Percentiles rank a stretch among this genome's conserved stretches.
These are phyloP conservation scores for Ceratoteleas bidentatus DNA, from an alignment of 1,140 invertebrate genomes.

Conservation along the genomic window DNA sequence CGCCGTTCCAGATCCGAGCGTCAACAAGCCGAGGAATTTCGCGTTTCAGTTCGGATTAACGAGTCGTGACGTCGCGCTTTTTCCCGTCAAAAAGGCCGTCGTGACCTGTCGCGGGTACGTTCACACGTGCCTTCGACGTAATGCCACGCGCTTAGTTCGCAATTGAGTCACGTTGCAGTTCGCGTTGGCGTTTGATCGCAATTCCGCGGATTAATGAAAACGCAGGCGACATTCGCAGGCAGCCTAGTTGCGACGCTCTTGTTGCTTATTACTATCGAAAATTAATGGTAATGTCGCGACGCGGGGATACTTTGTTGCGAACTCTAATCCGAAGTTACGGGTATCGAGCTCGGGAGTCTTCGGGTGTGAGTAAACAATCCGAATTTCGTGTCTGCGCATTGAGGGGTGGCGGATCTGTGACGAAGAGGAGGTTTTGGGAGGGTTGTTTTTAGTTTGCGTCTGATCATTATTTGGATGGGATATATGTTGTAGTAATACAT, in stretches of 20 bases:
- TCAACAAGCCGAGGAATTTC: not conserved
- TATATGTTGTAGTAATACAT: no score
- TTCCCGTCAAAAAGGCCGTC: conserved; percentile 6
- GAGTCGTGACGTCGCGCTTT: not conserved
- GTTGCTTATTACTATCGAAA: not conserved
- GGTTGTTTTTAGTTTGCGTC: no score
- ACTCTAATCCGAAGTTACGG: no score
- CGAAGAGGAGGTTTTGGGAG: no score
- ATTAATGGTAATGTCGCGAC: no score
- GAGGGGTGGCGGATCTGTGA: no score
- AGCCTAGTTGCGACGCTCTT: not conserved
- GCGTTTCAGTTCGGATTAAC: conserved; percentile 13
- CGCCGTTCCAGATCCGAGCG: not conserved
- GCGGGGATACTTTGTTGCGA: no score
- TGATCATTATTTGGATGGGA: no score
- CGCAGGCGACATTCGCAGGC: not conserved
- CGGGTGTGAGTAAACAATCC: no score
- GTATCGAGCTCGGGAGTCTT: no score
- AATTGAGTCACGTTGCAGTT: conserved; percentile 49
- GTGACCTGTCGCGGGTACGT: conserved; percentile 43
- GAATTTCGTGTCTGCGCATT: no score
- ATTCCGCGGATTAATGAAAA: conserved; percentile 44
- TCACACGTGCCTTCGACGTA: conserved; percentile 32
- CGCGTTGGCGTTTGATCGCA: conserved; percentile 31
- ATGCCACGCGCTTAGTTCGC: conserved; percentile 31